Evolutionary conservation across 2,888 invertebrate genomes (phyloP).

Genomic region (Noctua janthina): DNA sequence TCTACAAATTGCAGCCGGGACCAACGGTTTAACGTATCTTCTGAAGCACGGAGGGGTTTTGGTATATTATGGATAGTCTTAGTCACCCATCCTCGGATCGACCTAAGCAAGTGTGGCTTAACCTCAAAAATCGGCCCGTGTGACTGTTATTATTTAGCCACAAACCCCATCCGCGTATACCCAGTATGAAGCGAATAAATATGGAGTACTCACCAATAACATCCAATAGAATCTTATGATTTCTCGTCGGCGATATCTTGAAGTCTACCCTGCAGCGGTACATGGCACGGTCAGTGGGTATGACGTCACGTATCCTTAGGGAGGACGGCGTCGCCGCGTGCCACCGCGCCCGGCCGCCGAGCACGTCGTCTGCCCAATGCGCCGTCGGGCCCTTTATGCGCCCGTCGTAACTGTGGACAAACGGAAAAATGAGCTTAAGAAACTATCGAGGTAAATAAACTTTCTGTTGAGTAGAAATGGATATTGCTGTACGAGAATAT

Average conservation of each 20-base stretch:
- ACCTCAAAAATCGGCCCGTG: neutral
- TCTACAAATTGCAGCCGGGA: neutral
- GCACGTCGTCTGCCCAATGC: constrained; percentile 93
- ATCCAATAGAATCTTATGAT: constrained; percentile 93
- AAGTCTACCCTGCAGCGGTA: constrained; percentile 96
- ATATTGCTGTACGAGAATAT: neutral
- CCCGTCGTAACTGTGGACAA: constrained; percentile 92
- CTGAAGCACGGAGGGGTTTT: neutral
- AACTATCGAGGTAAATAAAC: constrained; percentile 6
- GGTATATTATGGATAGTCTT: neutral
- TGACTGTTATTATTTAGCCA: neutral
- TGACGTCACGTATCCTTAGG: constrained; percentile 92
- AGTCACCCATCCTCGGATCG: neutral
- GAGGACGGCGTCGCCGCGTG: constrained; percentile 92
- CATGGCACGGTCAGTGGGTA: constrained; percentile 93
- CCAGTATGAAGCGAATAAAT: neutral
- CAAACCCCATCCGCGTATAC: neutral
- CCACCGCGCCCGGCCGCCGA: constrained; percentile 93
- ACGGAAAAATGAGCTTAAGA: constrained; percentile 27
- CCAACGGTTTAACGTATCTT: neutral
- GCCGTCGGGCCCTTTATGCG: constrained; percentile 90
- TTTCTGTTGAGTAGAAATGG: neutral
- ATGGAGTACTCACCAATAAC: constrained; percentile 92
- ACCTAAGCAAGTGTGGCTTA: neutral
- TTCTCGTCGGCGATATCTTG: constrained; percentile 94